Evolutionary conservation across 2,113 vertebrate species (phyloP).

Genomic region (Orycteropus afer): DNA sequence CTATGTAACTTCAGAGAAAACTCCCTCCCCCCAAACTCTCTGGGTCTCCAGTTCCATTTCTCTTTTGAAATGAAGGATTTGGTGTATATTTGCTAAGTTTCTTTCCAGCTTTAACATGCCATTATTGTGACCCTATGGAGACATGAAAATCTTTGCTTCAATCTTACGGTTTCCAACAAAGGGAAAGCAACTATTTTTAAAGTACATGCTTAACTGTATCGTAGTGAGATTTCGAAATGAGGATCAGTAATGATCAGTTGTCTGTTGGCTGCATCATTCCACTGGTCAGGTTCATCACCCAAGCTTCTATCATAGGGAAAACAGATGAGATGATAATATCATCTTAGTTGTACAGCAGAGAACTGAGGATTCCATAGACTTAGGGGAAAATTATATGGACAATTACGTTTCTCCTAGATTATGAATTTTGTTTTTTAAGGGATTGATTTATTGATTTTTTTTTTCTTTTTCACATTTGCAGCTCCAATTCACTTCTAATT

Average conservation of each 20-base stretch:
- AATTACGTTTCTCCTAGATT: not conserved
- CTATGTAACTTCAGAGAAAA: not conserved
- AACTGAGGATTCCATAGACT: not conserved
- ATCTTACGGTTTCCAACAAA: not conserved
- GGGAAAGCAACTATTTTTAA: not conserved
- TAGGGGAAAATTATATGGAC: not conserved
- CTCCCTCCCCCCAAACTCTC: not conserved
- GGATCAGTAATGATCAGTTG: not conserved
- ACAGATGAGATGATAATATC: not conserved
- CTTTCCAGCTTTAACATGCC: not conserved
- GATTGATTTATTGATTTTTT: not conserved
- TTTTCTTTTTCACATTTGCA: not conserved
- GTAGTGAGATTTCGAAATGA: not conserved
- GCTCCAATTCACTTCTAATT: not conserved
- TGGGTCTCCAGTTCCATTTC: not conserved
- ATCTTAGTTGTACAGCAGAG: not conserved
- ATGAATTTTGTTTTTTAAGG: slow-evolving; percentile 19
- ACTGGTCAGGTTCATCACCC: not conserved
- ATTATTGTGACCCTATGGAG: not conserved
- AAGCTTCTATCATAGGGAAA: not conserved
- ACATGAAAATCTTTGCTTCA: not conserved
- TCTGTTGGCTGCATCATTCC: not conserved
- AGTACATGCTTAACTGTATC: not conserved
- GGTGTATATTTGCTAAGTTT: not conserved
- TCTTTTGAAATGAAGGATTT: slow-evolving; percentile 1